Conservation (phyloP, 2,888 invertebrate genomes). For the Helicoverpa assulta region DNA sequence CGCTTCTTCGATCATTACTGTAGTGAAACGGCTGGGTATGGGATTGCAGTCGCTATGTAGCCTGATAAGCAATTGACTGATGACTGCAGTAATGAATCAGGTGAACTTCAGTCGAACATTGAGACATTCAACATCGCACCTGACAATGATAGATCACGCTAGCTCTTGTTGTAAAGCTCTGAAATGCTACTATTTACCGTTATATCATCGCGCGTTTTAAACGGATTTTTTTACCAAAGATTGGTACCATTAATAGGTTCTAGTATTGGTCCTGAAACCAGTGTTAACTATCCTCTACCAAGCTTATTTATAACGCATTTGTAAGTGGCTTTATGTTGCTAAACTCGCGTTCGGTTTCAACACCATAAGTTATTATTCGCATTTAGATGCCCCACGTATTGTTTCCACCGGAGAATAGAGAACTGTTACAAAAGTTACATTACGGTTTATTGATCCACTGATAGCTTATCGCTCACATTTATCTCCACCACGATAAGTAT, state of each 20-base stretch:
- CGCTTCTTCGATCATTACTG: constrained; percentile 11
- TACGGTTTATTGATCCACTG: constrained; percentile 84
- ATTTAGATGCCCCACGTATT: constrained; percentile 60
- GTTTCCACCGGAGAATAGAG: constrained; percentile 56
- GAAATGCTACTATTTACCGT: constrained; percentile 13
- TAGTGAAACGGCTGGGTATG: constrained; percentile 4
- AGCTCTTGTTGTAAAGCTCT: constrained; percentile 32
- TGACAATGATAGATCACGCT: constrained; percentile 53
- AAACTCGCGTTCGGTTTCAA: constrained; percentile 58
- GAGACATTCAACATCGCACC: constrained; percentile 38
- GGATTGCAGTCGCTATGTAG: constrained; percentile 16
- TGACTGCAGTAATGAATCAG: constrained; percentile 48
- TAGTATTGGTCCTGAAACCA: neutral
- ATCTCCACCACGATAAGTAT: constrained; percentile 72
- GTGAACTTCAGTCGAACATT: constrained; percentile 37
- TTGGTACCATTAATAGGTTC: neutral
- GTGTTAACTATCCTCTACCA: neutral
- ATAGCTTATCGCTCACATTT: constrained; percentile 84
- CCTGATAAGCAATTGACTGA: constrained; percentile 54
- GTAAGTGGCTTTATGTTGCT: constrained; percentile 35
- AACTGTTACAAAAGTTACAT: constrained; percentile 73
- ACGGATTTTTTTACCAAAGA: constrained; percentile 15
- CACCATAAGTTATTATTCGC: constrained; percentile 63
- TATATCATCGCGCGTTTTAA: neutral
- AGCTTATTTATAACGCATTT: constrained; percentile 13